Evolutionary conservation across 2,888 invertebrate species (phyloP), one percentile per base, ranked within the genome.

Genomic region (Meandrusa payeni): DNA sequence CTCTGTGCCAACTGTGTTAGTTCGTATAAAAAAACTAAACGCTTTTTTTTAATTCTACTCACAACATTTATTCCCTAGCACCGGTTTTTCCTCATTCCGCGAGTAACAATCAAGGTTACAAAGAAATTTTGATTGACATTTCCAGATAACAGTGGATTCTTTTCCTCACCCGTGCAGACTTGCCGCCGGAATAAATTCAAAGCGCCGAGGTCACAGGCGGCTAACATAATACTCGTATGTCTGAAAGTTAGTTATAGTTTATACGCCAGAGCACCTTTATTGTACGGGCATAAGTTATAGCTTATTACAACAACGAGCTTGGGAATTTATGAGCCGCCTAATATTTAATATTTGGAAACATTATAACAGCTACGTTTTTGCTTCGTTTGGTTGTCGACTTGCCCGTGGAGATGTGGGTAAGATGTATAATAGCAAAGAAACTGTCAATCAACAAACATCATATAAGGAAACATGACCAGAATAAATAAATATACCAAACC

Each of bases 281-380:
- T 29, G 15, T 34, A 34, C 24, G 20, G 20, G 26, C 33, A 41
- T 27, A 42, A 42, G 27, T 36, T 42, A 42, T 29, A 7, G 41
- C 41, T 36, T 42, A 34, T 41, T 34, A 41, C 26, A 27, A 5
- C 24, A 13, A 26, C 27, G 41, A 20, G 27, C 7, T 41, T 13
- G 11, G n/a, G 12, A 6, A 29, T 22, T 15, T 39, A 39, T 7
- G 26, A 37, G 10, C 11, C 5, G 6, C 3, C 36, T 37, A 19
- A 37, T 26, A 17, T 11, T 37, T 37, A 37, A 37, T 37, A 37
- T 37, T 37, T 37, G 26, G 36, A 26, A 6, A 26, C 4, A 2
- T 10, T 15, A 10, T 26, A 26, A 11, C 22, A 6, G 5, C 17
- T 26, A n/a, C n/a, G 23, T 12, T 9, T 5, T 13, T 5, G 11